Evolutionary conservation across 2,113 vertebrate species (phyloP).

Genomic region (Tenrec ecaudatus): DNA sequence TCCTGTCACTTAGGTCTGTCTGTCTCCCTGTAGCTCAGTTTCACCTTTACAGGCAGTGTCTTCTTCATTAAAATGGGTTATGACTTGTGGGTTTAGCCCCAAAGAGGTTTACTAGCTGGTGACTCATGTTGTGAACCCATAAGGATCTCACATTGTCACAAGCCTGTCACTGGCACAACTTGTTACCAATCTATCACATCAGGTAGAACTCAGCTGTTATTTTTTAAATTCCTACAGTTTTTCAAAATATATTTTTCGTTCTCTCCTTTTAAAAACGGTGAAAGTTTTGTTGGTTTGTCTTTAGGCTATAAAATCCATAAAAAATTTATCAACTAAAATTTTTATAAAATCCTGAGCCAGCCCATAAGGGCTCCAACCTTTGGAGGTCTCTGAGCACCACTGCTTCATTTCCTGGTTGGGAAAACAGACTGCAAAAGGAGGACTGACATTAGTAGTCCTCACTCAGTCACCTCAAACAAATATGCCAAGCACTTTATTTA

Average conservation of each 20-base stretch:
- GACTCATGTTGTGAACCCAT: background rate
- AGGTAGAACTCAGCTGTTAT: no score
- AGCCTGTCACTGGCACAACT: background rate
- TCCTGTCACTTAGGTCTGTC: no score
- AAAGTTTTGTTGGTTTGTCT: conserved; percentile 17
- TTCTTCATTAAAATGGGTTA: conserved; percentile 27
- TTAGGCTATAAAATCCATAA: background rate
- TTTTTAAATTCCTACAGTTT: background rate
- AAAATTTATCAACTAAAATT: conserved; percentile 37
- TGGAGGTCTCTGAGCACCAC: background rate
- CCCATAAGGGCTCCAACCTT: background rate
- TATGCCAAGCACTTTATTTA: background rate
- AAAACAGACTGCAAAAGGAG: conserved; percentile 51
- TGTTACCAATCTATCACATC: background rate
- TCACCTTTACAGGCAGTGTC: background rate
- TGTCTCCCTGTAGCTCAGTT: no score
- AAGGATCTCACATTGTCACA: background rate
- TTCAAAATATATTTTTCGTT: conserved; percentile 20
- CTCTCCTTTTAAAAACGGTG: conserved; percentile 21
- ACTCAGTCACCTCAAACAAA: background rate
- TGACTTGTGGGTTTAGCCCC: background rate
- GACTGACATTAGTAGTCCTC: background rate
- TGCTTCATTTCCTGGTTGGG: conserved; percentile 4
- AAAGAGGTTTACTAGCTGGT: background rate
- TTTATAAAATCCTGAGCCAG: conserved; percentile 17